Conservation (phyloP, 1,140 invertebrate species). For the Andricus grossulariae region DNA sequence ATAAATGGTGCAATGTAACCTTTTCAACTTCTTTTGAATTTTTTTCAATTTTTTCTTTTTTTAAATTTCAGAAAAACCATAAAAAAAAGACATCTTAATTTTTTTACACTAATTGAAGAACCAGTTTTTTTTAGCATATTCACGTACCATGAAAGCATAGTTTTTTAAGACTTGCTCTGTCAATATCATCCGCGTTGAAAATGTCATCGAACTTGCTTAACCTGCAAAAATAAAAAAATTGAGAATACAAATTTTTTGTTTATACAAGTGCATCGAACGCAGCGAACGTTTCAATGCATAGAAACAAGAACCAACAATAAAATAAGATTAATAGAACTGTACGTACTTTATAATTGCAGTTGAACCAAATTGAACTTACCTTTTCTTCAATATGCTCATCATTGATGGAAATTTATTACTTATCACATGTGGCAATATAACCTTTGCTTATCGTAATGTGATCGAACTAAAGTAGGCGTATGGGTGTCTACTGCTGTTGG, state of each 20-base stretch:
- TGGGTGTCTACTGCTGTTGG: not conserved
- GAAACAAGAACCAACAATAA: not conserved
- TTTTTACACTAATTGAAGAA: constrained; percentile 21
- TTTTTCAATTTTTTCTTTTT: not conserved
- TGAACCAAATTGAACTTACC: not conserved
- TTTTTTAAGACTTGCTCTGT: constrained; percentile 79
- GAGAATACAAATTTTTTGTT: not conserved
- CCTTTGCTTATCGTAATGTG: not conserved
- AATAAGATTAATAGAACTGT: not conserved
- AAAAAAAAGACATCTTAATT: not conserved
- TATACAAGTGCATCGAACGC: too few species aligned
- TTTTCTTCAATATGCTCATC: constrained; percentile 50
- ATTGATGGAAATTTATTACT: not conserved
- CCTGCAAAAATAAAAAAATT: constrained; percentile 73
- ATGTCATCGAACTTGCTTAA: constrained; percentile 85
- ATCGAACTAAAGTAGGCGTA: not conserved
- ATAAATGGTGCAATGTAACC: too few species aligned
- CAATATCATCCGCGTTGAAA: constrained; percentile 81
- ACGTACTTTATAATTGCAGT: too few species aligned
- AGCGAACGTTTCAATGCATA: too few species aligned
- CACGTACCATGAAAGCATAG: constrained; percentile 86
- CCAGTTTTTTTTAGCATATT: constrained; percentile 35
- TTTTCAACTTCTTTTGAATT: too few species aligned
- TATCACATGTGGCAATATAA: not conserved
- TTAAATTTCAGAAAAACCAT: constrained; percentile 21